Base-by-base conservation (phyloP, 2,888 invertebrate species). In the Drosophila subquinaria region DNA sequence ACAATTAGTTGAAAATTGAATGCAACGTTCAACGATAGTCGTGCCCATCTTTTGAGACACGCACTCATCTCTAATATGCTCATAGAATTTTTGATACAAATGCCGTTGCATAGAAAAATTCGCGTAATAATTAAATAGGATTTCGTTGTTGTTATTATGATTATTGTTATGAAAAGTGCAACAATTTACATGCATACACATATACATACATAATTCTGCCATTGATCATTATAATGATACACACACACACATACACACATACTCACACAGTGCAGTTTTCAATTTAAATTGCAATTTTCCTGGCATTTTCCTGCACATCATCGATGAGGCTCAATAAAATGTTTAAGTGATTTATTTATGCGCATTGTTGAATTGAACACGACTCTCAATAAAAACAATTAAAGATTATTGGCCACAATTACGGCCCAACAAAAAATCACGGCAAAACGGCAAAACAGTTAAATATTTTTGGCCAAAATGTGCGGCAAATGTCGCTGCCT, bases 291-390 rank as follows among this genome's bases (percentile, higher is more conserved):
- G 73, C 73, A 84, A 87, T 83, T 83, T 87, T 64, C 67, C 64
- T 47, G 62, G 56, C 53, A 43, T 33, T 8, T 23, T 23, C 23
- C 23, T 23, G 23, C 51, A 40, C 69, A n/a, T 63, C 51, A 56
- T n/a, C 51, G 57, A 23, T 56, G 59, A 33, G 60, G 75, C 71
- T 71, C 74, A 69, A 82, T 80, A 66, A 65, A 76, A 85, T 69
- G 67, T 62, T 59, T 73, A 83, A 83, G 69, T 85, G 80, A 82
- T 88, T 88, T 84, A 88, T 88, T 88, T 79, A 70, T 82, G 67
- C 59, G 59, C 74, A 82, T 82, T 84, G 72, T 82, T 74, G 59
- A 35, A 42, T 56, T 57, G 52, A 64, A 40, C 30, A 15, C 48
- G 36, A 23, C 66, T 77, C 75, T 73, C 82, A 72, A 82, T 82